Percentiles rank a stretch among this genome's conserved stretches.
These are phyloP conservation scores for Parnassius glacialis DNA, from an alignment of 2,888 invertebrate species.

Conservation along the genomic window DNA sequence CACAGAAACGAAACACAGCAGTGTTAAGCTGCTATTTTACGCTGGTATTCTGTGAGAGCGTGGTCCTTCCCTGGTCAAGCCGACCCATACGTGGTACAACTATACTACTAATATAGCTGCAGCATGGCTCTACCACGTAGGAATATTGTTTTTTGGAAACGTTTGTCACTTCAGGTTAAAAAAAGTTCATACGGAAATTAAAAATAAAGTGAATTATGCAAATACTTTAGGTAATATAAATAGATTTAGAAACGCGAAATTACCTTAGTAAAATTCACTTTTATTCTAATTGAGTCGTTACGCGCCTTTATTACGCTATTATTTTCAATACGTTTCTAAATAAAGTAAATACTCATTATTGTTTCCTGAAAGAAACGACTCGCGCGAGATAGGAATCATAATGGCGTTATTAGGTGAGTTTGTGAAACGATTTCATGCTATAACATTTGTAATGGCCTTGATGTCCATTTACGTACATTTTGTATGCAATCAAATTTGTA, in stretches of 20 bases:
- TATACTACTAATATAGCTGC: too few species aligned
- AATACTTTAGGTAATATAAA: constrained; percentile 3
- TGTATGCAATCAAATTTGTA: too few species aligned
- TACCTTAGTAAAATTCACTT: constrained; percentile 5
- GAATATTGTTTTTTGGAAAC: too few species aligned
- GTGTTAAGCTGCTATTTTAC: too few species aligned
- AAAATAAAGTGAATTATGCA: background rate
- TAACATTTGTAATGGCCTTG: background rate
- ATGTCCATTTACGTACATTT: background rate
- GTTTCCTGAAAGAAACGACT: constrained; percentile 7
- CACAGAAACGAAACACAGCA: too few species aligned
- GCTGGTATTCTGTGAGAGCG: too few species aligned
- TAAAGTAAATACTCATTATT: constrained; percentile 19
- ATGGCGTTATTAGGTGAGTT: constrained; percentile 7
- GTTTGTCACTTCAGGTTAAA: too few species aligned
- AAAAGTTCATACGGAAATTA: too few species aligned
- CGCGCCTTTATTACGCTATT: constrained; percentile 14
- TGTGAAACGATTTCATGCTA: constrained; percentile 3
- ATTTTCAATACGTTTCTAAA: constrained; percentile 18
- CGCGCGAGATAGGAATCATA: constrained; percentile 15
- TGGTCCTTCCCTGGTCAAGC: too few species aligned
- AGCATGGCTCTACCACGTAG: too few species aligned
- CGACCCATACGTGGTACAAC: too few species aligned
- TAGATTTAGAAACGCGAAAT: constrained; percentile 12
- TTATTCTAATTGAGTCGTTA: constrained; percentile 20